A percentile compares a stretch with the other conserved stretches of the same genome.
Conservation (phyloP, 2,113 vertebrate species). For the Campylomormyrus numenius region DNA sequence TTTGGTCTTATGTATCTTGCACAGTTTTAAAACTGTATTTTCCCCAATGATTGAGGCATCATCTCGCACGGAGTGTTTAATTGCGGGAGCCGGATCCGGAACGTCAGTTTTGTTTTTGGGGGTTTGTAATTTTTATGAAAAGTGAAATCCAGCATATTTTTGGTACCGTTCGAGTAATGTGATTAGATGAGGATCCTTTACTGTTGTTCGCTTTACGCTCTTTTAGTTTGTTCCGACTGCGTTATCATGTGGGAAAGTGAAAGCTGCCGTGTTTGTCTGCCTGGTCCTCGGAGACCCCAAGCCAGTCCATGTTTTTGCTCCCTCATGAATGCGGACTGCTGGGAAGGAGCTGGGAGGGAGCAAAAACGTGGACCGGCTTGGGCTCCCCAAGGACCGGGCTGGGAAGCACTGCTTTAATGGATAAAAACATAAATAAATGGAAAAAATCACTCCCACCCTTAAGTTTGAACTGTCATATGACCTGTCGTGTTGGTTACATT, state of each 20-base stretch:
- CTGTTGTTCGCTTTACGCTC: neutral
- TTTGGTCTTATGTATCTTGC: conserved; percentile 20
- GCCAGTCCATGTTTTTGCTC: neutral
- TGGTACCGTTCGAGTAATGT: neutral
- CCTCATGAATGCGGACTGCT: neutral
- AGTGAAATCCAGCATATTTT: neutral
- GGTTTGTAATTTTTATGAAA: neutral
- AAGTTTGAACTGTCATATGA: neutral
- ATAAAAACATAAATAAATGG: neutral
- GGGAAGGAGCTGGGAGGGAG: neutral
- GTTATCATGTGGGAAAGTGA: neutral
- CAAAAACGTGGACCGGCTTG: neutral
- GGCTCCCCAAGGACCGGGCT: neutral
- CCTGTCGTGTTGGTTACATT: neutral
- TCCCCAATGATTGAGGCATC: neutral
- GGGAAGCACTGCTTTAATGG: neutral
- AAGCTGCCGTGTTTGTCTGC: neutral
- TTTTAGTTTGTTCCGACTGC: neutral
- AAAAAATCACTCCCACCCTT: neutral
- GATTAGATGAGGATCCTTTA: neutral
- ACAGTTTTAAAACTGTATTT: conserved; percentile 22
- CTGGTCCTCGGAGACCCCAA: neutral
- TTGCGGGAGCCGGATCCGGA: neutral
- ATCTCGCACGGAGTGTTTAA: neutral
- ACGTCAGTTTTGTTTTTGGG: neutral